Evolutionary conservation across 1,140 invertebrate species (phyloP).

Genomic region (Drosophila nebulosa): DNA sequence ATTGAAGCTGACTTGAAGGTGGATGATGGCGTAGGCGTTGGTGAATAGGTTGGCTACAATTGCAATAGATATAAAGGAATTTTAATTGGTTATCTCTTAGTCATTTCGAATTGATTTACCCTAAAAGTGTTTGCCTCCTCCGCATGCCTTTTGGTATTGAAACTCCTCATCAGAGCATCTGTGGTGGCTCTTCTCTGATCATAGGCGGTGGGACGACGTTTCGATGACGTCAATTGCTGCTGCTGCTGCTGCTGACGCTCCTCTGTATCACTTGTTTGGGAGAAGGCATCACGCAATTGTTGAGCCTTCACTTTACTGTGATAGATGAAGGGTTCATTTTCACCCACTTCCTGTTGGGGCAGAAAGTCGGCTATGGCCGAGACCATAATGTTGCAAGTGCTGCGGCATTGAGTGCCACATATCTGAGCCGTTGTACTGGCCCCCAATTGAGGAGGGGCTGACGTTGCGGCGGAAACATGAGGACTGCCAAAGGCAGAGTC

Average conservation of each 20-base stretch:
- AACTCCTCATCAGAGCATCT: conserved; percentile 58
- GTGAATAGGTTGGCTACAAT: conserved; percentile 58
- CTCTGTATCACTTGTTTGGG: conserved; percentile 76
- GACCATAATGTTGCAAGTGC: conserved; percentile 87
- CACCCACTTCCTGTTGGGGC: conserved; percentile 28
- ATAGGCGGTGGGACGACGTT: conserved; percentile 45
- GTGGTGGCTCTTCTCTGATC: conserved; percentile 73
- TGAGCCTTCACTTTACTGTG: conserved; percentile 70
- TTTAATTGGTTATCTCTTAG: not conserved
- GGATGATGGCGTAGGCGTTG: conserved; percentile 59
- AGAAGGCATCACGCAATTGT: conserved; percentile 75
- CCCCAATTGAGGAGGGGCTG: not conserved
- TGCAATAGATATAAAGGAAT: not conserved
- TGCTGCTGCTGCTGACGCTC: conserved; percentile 33
- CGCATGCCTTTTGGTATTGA: conserved; percentile 55
- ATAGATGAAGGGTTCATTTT: conserved; percentile 65
- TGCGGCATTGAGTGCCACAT: conserved; percentile 83
- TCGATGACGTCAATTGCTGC: not conserved
- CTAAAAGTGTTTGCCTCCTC: conserved; percentile 74
- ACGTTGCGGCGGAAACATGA: conserved; percentile 43
- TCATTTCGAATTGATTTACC: conserved; percentile 35
- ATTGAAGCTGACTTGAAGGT: conserved; percentile 73
- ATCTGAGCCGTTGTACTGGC: conserved; percentile 44
- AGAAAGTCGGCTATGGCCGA: conserved; percentile 81
- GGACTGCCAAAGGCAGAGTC: conserved; percentile 78